A percentile compares a stretch with the other conserved stretches of the same genome.
Conservation (phyloP, 2,888 invertebrate genomes). For the Lasioglossum malachurum region DNA sequence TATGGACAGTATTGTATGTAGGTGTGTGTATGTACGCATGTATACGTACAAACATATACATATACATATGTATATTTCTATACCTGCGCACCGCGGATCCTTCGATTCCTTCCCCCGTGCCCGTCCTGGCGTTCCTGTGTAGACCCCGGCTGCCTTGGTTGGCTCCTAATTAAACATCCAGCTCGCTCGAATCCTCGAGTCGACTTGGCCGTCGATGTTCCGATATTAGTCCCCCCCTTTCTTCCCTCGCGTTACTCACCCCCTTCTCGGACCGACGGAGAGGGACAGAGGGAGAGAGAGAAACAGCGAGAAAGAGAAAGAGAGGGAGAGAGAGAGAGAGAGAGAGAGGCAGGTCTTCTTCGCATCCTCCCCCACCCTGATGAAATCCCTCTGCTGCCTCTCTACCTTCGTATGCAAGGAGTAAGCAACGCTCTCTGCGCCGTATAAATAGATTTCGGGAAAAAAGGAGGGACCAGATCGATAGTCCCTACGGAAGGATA, state of each 20-base stretch:
- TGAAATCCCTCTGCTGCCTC: constrained; percentile 52
- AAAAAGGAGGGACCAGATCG: constrained; percentile 60
- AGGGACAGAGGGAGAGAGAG: neutral
- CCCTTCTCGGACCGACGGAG: constrained; percentile 19
- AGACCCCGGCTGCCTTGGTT: constrained; percentile 75
- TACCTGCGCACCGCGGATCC: constrained; percentile 69
- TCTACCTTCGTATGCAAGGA: constrained; percentile 59
- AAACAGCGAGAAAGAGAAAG: neutral
- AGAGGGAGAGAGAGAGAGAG: neutral
- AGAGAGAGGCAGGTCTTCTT: constrained; percentile 10
- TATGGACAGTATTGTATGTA: neutral
- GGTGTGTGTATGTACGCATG: neutral
- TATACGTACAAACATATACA: neutral
- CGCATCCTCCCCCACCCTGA: constrained; percentile 41
- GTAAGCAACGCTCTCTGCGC: constrained; percentile 64
- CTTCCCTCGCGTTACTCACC: constrained; percentile 37
- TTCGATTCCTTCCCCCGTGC: constrained; percentile 47
- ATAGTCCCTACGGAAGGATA: constrained; percentile 65
- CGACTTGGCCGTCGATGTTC: constrained; percentile 83
- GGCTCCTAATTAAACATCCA: constrained; percentile 85
- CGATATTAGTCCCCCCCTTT: constrained; percentile 82
- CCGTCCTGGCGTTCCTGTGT: constrained; percentile 57
- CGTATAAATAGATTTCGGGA: constrained; percentile 73
- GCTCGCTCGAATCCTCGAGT: constrained; percentile 81
- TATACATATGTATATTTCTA: constrained; percentile 61